These are phyloP conservation scores for Galerucella calmariensis DNA, from an alignment of 2,888 invertebrate species.

Conservation along the genomic window DNA sequence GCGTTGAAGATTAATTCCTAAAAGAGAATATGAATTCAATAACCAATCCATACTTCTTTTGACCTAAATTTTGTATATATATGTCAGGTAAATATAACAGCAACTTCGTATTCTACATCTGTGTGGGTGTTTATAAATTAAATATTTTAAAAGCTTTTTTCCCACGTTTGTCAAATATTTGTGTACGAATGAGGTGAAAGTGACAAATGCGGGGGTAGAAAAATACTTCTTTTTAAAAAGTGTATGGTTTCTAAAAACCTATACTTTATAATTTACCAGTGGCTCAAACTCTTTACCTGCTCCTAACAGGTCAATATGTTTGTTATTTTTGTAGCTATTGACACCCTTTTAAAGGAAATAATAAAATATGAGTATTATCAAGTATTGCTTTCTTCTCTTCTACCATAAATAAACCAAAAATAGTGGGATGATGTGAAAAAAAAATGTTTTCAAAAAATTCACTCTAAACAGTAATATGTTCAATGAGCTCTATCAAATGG, in stretches of 20 bases:
- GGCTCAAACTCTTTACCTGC: conserved; percentile 7
- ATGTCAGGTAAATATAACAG: background rate
- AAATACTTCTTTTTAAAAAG: background rate
- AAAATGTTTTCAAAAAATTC: too few relatives aligned
- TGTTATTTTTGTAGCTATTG: background rate
- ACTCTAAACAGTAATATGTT: too few relatives aligned
- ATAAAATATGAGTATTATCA: background rate
- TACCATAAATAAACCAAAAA: too few relatives aligned
- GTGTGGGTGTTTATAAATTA: background rate
- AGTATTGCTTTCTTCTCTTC: background rate
- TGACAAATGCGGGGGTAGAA: background rate
- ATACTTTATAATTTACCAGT: background rate
- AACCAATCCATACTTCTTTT: background rate
- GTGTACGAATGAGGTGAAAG: background rate
- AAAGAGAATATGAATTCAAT: too few relatives aligned
- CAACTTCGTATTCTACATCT: background rate
- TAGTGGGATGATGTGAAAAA: too few relatives aligned
- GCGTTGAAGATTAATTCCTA: too few relatives aligned
- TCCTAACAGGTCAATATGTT: background rate
- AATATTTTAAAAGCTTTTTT: background rate
- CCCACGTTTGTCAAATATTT: conserved; percentile 5
- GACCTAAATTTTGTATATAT: background rate
- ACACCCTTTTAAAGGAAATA: background rate
- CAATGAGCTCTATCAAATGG: too few relatives aligned
- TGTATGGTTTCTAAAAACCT: background rate